Evolutionary conservation across 2,797 vertebrate species (phyloP).

Genomic region (Takifugu ocellatus): DNA sequence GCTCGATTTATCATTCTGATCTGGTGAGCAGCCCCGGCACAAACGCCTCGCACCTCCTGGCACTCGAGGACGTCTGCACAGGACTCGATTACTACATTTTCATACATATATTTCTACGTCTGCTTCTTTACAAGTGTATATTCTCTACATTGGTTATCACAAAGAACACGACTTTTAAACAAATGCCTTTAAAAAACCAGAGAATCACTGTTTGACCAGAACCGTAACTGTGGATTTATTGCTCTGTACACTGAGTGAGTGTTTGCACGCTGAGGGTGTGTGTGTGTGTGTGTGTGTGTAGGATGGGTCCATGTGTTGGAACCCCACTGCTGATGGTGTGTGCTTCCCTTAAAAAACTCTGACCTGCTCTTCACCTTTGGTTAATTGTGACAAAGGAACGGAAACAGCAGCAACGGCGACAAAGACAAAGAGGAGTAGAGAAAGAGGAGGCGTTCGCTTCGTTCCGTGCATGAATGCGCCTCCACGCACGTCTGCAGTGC

Average conservation of each 20-base stretch:
- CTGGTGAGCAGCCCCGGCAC: conserved; percentile 78
- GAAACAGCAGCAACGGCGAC: conserved; percentile 74
- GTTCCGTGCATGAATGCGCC: conserved; percentile 79
- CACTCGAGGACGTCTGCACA: conserved; percentile 61
- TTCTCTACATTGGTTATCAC: conserved; percentile 73
- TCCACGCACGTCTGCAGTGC: conserved; percentile 68
- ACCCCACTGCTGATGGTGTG: conserved; percentile 43
- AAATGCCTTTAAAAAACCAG: conserved; percentile 74
- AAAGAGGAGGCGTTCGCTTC: conserved; percentile 45
- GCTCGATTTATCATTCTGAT: conserved; percentile 78
- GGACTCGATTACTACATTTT: conserved; percentile 77
- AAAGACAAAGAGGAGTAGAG: conserved; percentile 40
- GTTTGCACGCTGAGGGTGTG: conserved; percentile 70
- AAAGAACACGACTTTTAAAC: conserved; percentile 75
- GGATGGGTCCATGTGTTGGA: conserved; percentile 19
- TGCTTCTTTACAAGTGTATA: conserved; percentile 60
- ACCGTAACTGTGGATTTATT: conserved; percentile 91
- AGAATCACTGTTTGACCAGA: conserved; percentile 72
- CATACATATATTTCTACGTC: conserved; percentile 51
- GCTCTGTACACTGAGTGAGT: conserved; percentile 89
- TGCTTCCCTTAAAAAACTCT: conserved; percentile 64
- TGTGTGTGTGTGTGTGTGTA: conserved; percentile 18
- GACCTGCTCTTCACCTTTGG: conserved; percentile 82
- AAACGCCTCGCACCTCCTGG: conserved; percentile 53
- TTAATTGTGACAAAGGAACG: conserved; percentile 81